These are phyloP conservation scores for Troilus luridus DNA, from an alignment of 2,888 invertebrate species.

Conservation along the genomic window DNA sequence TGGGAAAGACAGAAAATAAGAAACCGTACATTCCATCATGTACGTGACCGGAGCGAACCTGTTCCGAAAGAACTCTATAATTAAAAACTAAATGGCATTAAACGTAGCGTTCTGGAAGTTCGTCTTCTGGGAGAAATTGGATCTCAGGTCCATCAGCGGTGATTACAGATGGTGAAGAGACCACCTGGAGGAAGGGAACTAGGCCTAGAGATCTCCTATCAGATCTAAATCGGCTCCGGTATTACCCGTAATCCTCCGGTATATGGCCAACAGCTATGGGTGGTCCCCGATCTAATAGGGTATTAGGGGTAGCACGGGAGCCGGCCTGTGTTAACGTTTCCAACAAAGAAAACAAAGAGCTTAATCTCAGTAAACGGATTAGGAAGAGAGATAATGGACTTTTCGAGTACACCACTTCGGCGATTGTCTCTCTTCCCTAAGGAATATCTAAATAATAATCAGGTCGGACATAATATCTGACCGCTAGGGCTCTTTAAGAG, in stretches of 20 bases:
- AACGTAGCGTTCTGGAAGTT: background rate
- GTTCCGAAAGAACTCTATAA: background rate
- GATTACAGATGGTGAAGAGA: slow-evolving; percentile 44
- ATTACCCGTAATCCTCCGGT: slow-evolving; percentile 46
- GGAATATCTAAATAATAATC: slow-evolving; percentile 35
- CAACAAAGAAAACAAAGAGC: slow-evolving; percentile 37
- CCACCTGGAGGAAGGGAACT: slow-evolving; percentile 15
- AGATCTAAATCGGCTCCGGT: slow-evolving; percentile 35
- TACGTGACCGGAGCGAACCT: slow-evolving; percentile 6
- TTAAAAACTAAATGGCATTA: slow-evolving; percentile 48
- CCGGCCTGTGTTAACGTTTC: slow-evolving; percentile 20
- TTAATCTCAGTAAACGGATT: slow-evolving; percentile 43
- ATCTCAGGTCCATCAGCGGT: slow-evolving; percentile 22
- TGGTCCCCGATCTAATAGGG: slow-evolving; percentile 31
- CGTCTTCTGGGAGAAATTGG: slow-evolving; percentile 19
- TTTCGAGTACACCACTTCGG: slow-evolving; percentile 30
- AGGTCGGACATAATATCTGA: slow-evolving; percentile 30
- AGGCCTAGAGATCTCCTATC: slow-evolving; percentile 22
- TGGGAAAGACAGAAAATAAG: background rate
- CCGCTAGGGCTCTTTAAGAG: background rate
- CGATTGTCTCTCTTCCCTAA: background rate
- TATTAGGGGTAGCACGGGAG: slow-evolving; percentile 43
- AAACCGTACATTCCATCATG: slow-evolving; percentile 35
- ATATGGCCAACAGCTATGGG: slow-evolving; percentile 27
- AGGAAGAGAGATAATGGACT: slow-evolving; percentile 6